Conservation (phyloP, 1,140 invertebrate genomes). For the Atta texana region DNA sequence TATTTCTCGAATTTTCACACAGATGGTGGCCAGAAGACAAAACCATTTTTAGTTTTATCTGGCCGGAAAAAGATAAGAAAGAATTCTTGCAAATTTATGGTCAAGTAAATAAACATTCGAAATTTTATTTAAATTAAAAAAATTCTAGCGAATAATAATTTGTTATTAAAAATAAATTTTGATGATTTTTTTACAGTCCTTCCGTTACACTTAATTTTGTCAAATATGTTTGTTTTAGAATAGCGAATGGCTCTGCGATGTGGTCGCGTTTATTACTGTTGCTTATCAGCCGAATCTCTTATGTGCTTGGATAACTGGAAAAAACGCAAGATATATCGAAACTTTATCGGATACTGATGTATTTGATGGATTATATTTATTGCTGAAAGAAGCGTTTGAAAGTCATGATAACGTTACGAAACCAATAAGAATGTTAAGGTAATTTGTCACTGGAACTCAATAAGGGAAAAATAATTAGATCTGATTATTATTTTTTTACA, state of each 20-base stretch:
- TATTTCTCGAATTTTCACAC: conserved; percentile 90
- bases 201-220: conserved; percentile 2
- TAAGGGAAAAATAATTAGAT: background rate
- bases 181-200: background rate
- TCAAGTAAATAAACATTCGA: conserved; percentile 55
- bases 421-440: conserved; percentile 82
- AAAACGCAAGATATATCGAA: conserved; percentile 87
- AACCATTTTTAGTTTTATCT: conserved; percentile 86
- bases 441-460: conserved; percentile 2
- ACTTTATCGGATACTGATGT: conserved; percentile 85
- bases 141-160: background rate
- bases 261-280: conserved; percentile 90
- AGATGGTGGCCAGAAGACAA: conserved; percentile 88
- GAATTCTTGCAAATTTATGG: conserved; percentile 72
- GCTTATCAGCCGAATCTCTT: conserved; percentile 90
- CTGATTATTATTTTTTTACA: background rate
- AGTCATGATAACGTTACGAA: conserved; percentile 86
- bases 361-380: conserved; percentile 82
- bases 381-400: conserved; percentile 86
- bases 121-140: background rate
- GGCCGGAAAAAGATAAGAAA: conserved; percentile 85
- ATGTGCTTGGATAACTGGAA: conserved; percentile 88
- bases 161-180: background rate
- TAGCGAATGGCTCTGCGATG: conserved; percentile 88
- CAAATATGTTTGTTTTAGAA: conserved; percentile 72